A percentile compares a stretch with the other conserved stretches of the same genome.
Evolutionary conservation across 2,888 invertebrate species (phyloP).

Genomic region (Meloe dianella): DNA sequence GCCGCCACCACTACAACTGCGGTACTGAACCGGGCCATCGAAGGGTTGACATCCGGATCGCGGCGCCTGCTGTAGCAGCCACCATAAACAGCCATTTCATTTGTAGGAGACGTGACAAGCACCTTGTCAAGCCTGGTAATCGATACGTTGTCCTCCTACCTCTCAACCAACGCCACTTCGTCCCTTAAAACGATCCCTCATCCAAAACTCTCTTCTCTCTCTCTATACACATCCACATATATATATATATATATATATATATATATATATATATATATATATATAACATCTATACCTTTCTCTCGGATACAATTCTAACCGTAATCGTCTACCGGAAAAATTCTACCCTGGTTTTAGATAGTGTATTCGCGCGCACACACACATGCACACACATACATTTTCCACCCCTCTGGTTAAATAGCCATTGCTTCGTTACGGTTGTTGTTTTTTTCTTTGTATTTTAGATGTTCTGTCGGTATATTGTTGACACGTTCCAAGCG

Average conservation of each 20-base stretch:
- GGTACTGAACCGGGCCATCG: slow-evolving; percentile 29
- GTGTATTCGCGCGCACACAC: slow-evolving; percentile 25
- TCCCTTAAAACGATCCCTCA: slow-evolving; percentile 19
- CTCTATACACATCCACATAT: background rate
- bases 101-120: slow-evolving; percentile 60
- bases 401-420: slow-evolving; percentile 26
- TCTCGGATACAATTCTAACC: slow-evolving; percentile 45
- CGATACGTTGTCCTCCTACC: slow-evolving; percentile 53
- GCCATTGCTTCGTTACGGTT: slow-evolving; percentile 18
- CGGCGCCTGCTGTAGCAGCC: slow-evolving; percentile 47
- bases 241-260: no score
- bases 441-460: background rate
- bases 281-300: slow-evolving; percentile 11
- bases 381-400: slow-evolving; percentile 21
- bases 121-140: slow-evolving; percentile 59
- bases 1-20: background rate
- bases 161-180: slow-evolving; percentile 25
- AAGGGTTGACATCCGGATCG: slow-evolving; percentile 42
- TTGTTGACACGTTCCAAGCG: slow-evolving; percentile 1
- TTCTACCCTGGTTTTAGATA: slow-evolving; percentile 45
- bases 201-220: slow-evolving; percentile 1
- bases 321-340: slow-evolving; percentile 52
- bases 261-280: no score
- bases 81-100: slow-evolving; percentile 59
- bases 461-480: background rate